phyloP scores from a whole-genome alignment of 2,113 vertebrate genomes.

The Oceanites oceanicus region DNA sequence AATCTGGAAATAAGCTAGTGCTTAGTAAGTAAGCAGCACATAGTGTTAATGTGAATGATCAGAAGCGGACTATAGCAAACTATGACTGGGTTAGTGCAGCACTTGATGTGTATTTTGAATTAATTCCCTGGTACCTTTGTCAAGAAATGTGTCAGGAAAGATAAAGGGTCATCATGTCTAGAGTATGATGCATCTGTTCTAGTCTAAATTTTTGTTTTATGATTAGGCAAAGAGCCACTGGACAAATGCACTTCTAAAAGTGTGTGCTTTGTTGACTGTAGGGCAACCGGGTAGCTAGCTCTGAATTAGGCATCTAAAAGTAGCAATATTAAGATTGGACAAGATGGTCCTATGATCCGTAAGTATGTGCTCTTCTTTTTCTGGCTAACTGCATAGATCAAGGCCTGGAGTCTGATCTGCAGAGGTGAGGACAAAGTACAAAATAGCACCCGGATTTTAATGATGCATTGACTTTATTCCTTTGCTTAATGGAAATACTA shows the following conservation, averaged over 20 bases:
- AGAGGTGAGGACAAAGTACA: background rate
- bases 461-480: background rate
- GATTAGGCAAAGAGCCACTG: background rate
- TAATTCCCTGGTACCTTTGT: background rate
- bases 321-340: background rate
- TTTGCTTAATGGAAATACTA: background rate
- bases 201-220: background rate
- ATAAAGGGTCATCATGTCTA: background rate
- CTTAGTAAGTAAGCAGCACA: background rate
- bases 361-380: background rate
- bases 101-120: background rate
- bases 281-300: background rate
- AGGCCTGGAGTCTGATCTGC: background rate
- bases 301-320: background rate
- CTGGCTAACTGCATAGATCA: background rate
- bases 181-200: background rate
- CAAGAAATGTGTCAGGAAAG: background rate
- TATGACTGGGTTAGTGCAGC: background rate
- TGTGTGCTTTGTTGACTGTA: background rate
- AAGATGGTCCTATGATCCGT: background rate
- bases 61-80: background rate
- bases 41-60: background rate
- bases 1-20: background rate
- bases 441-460: background rate
- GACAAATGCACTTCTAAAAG: background rate